Conservation (phyloP, 2,113 vertebrate species). For the Bucco capensis region DNA sequence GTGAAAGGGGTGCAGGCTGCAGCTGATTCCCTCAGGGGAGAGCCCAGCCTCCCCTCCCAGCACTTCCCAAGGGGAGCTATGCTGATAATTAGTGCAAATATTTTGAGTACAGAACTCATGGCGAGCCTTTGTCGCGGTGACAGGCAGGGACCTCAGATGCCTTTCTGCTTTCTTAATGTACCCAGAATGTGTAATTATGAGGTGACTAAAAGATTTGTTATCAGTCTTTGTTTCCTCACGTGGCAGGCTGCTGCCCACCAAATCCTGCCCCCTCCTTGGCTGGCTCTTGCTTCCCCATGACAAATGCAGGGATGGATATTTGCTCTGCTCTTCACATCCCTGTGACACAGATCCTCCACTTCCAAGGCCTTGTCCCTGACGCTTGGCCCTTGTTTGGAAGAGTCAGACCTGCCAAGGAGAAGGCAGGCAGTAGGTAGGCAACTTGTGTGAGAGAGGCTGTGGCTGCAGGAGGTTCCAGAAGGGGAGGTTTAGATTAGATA, state of each 20-base stretch:
- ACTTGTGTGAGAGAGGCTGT: not conserved
- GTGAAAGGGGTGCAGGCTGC: not conserved
- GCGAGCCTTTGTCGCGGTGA: slow-evolving; percentile 39
- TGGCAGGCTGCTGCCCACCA: slow-evolving; percentile 25
- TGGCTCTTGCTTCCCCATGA: not conserved
- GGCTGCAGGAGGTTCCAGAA: not conserved
- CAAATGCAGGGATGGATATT: not conserved
- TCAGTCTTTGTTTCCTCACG: slow-evolving; percentile 44
- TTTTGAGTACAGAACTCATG: slow-evolving; percentile 63
- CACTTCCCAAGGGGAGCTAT: slow-evolving; percentile 32
- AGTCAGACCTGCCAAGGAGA: not conserved
- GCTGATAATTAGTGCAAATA: slow-evolving; percentile 61
- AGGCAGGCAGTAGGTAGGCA: rapidly evolving
- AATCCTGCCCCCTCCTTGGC: slow-evolving; percentile 33
- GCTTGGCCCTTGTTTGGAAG: rapidly evolving
- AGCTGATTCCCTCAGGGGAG: slow-evolving; percentile 31
- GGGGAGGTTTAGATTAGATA: too few relatives aligned
- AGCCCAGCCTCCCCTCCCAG: not conserved
- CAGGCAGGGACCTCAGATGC: slow-evolving; percentile 54
- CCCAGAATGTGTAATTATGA: slow-evolving; percentile 44
- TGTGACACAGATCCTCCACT: not conserved
- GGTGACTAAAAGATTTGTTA: slow-evolving; percentile 50
- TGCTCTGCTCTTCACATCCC: not conserved
- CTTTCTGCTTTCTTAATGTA: slow-evolving; percentile 29
- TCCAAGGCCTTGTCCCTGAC: not conserved